Base-by-base conservation (phyloP, 2,797 vertebrate species). In the Poeciliopsis turneri region DNA sequence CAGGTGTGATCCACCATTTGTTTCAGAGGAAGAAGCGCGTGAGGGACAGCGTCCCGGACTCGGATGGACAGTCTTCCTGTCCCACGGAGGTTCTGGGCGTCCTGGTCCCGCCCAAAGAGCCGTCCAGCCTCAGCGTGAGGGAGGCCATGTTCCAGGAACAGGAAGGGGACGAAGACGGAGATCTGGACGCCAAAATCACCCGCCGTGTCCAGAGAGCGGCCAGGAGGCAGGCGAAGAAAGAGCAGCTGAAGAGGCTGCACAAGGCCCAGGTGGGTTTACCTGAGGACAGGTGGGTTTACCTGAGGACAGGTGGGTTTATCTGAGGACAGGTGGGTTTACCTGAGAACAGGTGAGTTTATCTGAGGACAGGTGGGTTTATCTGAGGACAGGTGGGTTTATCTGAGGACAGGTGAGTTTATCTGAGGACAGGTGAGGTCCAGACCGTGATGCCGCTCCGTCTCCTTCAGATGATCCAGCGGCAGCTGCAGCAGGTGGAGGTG, bases 401-500 rank as follows among this genome's bases (percentile, higher is more conserved):
- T 46, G 45, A 46, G 12, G 12, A 47, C 46, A 47, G 46, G 45
- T 16, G 46, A 1, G 39, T 47, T 2, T 47, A 16, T 1, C 5
- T 47, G 46, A 16, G 15, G 13, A 61, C 25, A 46, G 36, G 43
- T 28, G 16, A 39, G 1, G 39, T 12, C 36, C 3, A 1, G 33
- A 23, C 18, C 0, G 49, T 51, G 20, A 15, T 16, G 15, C 16
- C 18, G 41, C 6, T 39, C 25, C 39, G 46, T 61, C 8, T 84
- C 25, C 79, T 33, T 75, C 75, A 99, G 98, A 97, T 97, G 83
- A 98, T 99, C 92, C 98, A 99, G 90, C 94, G 96, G 12, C 97
- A 98, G 89, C 93, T 99, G 92, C 97, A 99, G 86, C 97, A 98
- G 92, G 96, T 99, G 89, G 98, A 99, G 86, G 97, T 99, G 87